Evolutionary conservation across 2,888 invertebrate species (phyloP).

Genomic region (Listrodromus nycthemerus): DNA sequence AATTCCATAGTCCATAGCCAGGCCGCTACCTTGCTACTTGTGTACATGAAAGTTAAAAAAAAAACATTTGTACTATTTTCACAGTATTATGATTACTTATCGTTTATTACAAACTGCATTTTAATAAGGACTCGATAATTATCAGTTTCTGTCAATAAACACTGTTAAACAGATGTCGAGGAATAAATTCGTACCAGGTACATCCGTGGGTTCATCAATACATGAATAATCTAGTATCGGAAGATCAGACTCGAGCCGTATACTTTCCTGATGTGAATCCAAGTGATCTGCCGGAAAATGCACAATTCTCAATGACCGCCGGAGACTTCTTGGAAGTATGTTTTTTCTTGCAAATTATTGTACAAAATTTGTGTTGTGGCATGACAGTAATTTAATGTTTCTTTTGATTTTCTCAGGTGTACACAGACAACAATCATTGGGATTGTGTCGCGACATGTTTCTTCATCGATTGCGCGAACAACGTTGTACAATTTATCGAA

Average conservation of each 20-base stretch:
- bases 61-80: not conserved
- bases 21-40: not conserved
- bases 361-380: not conserved
- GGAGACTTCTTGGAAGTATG: conserved; percentile 97
- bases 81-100: not conserved
- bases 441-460: conserved; percentile 98
- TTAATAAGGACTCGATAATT: conserved; percentile 64
- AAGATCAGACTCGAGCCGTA: conserved; percentile 92
- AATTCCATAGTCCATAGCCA: not conserved
- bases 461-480: conserved; percentile 99
- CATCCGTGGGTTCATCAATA: conserved; percentile 98
- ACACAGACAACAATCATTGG: conserved; percentile 90
- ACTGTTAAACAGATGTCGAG: conserved; percentile 85
- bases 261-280: conserved; percentile 96
- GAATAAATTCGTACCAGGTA: conserved; percentile 90
- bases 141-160: conserved; percentile 15
- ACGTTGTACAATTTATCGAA: conserved; percentile 97
- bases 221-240: conserved; percentile 93
- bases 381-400: not conserved
- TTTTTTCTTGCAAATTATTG: conserved; percentile 6
- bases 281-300: conserved; percentile 87
- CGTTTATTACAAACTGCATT: not conserved
- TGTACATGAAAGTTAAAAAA: not conserved
- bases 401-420: conserved; percentile 85
- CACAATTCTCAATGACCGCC: conserved; percentile 96